Evolutionary conservation across 2,888 invertebrate species (phyloP).

Genomic region (Emmelina monodactyla): DNA sequence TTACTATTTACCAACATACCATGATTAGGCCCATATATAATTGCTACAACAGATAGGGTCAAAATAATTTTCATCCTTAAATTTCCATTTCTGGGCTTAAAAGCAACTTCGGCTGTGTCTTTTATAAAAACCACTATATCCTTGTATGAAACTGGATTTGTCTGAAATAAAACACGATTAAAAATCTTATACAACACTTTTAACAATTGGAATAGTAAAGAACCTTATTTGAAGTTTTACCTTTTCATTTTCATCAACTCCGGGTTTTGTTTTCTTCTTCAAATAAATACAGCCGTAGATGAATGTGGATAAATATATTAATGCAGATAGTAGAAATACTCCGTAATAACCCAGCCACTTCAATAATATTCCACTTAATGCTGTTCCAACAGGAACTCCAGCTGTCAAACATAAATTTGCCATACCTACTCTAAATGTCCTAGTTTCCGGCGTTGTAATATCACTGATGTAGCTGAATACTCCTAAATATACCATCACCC

Average conservation of each 20-base stretch:
- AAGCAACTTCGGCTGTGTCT: constrained; percentile 55
- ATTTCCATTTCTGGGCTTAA: constrained; percentile 51
- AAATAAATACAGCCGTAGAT: constrained; percentile 37
- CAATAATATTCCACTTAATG: constrained; percentile 59
- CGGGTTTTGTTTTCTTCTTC: constrained; percentile 37
- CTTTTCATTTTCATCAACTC: constrained; percentile 24
- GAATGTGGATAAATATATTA: constrained; percentile 44
- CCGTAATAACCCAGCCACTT: constrained; percentile 49
- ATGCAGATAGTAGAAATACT: constrained; percentile 36
- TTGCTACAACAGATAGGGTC: constrained; percentile 50
- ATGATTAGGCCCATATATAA: constrained; percentile 61
- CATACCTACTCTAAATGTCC: constrained; percentile 68
- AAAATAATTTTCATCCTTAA: constrained; percentile 45
- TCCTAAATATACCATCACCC: constrained; percentile 63
- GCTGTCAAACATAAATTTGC: constrained; percentile 66
- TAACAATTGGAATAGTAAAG: too few relatives aligned
- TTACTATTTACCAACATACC: constrained; percentile 35
- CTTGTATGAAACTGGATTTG: constrained; percentile 26
- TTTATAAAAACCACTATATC: constrained; percentile 38
- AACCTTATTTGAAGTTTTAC: too few relatives aligned
- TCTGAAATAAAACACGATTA: constrained; percentile 25
- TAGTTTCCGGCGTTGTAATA: constrained; percentile 55
- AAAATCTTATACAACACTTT: too few relatives aligned
- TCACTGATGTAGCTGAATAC: constrained; percentile 70
- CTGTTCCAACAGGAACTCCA: constrained; percentile 64